Evolutionary conservation across 2,113 vertebrate species (phyloP), one percentile per base, ranked within the genome.

Genomic region (Hydrochoerus hydrochaeris): DNA sequence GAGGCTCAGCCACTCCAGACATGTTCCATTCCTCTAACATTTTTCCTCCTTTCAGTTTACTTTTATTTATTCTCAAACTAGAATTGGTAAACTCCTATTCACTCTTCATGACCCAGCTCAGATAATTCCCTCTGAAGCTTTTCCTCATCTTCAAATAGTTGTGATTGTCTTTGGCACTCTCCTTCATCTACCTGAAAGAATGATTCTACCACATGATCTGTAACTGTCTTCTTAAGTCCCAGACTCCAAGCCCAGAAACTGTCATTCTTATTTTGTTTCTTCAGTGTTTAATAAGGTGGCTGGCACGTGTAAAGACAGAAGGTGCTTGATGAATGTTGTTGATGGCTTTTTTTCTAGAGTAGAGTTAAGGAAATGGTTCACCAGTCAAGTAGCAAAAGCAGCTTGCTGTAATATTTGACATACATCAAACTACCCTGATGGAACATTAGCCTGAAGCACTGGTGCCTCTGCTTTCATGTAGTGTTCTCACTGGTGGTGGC

Each of bases 31-130:
- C 88, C n/a, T 97, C 69, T 80, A 17, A 49, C 85, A 67, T 86
- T 89, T 96, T 90, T 30, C 11, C 54, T 95, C 60, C 77, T 85
- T 96, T 93, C 49, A 35, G 60, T 82, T 84, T 90, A 88, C 62
- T 90, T 93, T 85, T 77, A 85, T 94, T 84, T 77, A 85, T 85
- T 49, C n/a, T 38, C 80, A 91, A 38, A 95, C 80, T 82, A 44
- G 32, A 58, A 65, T 60, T 96, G 52, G 65, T 8, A 65, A 92
- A 94, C 95, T 97, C 93, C 83, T 97, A 67, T n/a, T 85, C 71
- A 90, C 49, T 41, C 69, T 83, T 97, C 63, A 91, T 83, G 65
- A 95, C 69, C 60, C 85, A 60, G 12, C 9, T 95, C 46, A 85
- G 58, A 85, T 90, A 57, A 84, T 94, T 82, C 32, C 32, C 7